Evolutionary conservation across 2,888 invertebrate species (phyloP).

Genomic region (Apocheima hispidaria): DNA sequence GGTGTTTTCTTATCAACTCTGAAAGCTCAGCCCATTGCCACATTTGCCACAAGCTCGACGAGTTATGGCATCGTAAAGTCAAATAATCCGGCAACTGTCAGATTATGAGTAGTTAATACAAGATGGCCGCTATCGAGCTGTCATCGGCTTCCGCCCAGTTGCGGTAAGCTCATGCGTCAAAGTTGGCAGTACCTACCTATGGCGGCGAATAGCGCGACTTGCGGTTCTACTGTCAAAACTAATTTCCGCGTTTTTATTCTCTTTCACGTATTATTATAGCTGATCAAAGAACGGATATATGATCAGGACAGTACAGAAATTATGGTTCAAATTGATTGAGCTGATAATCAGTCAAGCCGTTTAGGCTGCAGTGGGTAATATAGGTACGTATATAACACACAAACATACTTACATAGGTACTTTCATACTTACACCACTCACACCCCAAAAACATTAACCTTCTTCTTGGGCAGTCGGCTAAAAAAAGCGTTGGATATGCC

Average conservation of each 20-base stretch:
- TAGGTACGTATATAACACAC: too few species aligned
- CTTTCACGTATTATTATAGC: constrained; percentile 18
- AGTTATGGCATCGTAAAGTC: constrained; percentile 29
- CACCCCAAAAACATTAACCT: too few species aligned
- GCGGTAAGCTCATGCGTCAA: constrained; percentile 53
- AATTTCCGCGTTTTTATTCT: constrained; percentile 32
- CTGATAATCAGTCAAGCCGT: too few species aligned
- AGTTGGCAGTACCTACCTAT: constrained; percentile 45
- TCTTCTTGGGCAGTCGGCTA: too few species aligned
- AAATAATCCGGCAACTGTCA: constrained; percentile 32
- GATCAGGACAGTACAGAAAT: neutral
- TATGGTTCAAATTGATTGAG: neutral
- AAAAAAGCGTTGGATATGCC: too few species aligned
- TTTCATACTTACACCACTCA: too few species aligned
- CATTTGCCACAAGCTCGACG: constrained; percentile 19
- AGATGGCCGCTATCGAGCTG: constrained; percentile 40
- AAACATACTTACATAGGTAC: too few species aligned
- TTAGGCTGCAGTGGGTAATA: too few species aligned
- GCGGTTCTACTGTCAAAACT: constrained; percentile 35
- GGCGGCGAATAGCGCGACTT: constrained; percentile 20
- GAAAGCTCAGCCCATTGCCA: constrained; percentile 28
- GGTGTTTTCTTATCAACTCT: constrained; percentile 18
- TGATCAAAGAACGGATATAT: constrained; percentile 14
- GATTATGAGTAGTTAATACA: constrained; percentile 40
- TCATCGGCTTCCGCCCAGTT: constrained; percentile 48